Conservation (phyloP, 2,888 invertebrate genomes). For the Daptonema setosum region DNA sequence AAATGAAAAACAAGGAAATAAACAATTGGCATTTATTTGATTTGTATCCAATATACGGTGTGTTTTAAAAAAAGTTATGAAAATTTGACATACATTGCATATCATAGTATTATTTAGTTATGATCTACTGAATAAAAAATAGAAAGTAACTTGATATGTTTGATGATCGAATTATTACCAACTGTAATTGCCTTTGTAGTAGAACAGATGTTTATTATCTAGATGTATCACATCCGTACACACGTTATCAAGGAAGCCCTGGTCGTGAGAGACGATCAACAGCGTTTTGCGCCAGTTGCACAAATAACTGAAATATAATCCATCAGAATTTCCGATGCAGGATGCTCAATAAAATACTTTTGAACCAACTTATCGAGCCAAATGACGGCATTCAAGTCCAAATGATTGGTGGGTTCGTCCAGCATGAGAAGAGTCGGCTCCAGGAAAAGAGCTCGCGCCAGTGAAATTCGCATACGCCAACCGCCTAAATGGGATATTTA, state of each 20-base stretch:
- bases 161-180: too few species aligned
- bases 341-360: too few species aligned
- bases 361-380: slow-evolving; percentile 89
- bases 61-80: too few species aligned
- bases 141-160: too few species aligned
- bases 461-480: slow-evolving; percentile 95
- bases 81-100: too few species aligned
- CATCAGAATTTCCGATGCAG: too few species aligned
- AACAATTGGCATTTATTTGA: too few species aligned
- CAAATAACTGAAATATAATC: slow-evolving; percentile 51
- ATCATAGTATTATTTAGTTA: too few species aligned
- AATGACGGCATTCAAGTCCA: slow-evolving; percentile 96
- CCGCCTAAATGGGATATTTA: too few species aligned
- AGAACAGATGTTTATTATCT: slow-evolving; percentile 73
- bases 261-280: slow-evolving; percentile 94
- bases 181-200: slow-evolving; percentile 87
- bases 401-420: slow-evolving; percentile 97
- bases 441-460: slow-evolving; percentile 76
- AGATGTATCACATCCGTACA: slow-evolving; percentile 96
- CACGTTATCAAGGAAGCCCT: slow-evolving; percentile 95
- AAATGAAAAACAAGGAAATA: too few species aligned
- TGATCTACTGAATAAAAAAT: too few species aligned
- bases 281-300: slow-evolving; percentile 97
- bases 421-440: slow-evolving; percentile 88
- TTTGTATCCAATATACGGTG: too few species aligned